Conservation (phyloP, 1,140 invertebrate genomes). For the Eciton burchellii region DNA sequence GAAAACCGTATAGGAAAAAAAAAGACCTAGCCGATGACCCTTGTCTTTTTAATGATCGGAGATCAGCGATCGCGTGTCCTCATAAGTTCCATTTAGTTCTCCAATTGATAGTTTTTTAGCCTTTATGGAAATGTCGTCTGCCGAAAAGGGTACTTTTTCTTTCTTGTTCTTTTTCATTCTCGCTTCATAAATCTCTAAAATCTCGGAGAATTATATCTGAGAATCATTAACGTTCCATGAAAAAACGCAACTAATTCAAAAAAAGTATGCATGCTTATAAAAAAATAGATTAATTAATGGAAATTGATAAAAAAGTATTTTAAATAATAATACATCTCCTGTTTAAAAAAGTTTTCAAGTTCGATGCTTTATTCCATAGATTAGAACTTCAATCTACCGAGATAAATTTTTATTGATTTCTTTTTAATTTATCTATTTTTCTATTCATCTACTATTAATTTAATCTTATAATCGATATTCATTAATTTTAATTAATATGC, state of each 20-base stretch:
- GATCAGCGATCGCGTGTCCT: constrained; percentile 1
- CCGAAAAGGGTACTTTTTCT: constrained; percentile 25
- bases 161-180: not conserved
- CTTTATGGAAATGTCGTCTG: constrained; percentile 3
- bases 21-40: constrained; percentile 22
- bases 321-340: too few relatives aligned
- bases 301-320: constrained; percentile 33
- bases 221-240: not conserved
- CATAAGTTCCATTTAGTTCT: constrained; percentile 17
- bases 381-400: not conserved
- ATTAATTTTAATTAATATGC: constrained; percentile 8
- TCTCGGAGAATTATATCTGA: constrained; percentile 15
- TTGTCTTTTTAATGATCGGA: constrained; percentile 38
- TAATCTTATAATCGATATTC: not conserved
- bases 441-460: not conserved
- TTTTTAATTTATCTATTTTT: constrained; percentile 15
- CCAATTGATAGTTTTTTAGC: constrained; percentile 23
- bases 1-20: constrained; percentile 37
- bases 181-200: constrained; percentile 38
- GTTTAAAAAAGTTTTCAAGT: too few relatives aligned
- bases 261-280: not conserved
- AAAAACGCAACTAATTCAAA: not conserved
- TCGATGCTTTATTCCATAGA: too few relatives aligned
- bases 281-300: constrained; percentile 23
- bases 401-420: constrained; percentile 11